Percentiles rank a stretch among this genome's conserved stretches.
phyloP scores from a whole-genome alignment of 1,140 invertebrate species.

The Amyelois transitella region DNA sequence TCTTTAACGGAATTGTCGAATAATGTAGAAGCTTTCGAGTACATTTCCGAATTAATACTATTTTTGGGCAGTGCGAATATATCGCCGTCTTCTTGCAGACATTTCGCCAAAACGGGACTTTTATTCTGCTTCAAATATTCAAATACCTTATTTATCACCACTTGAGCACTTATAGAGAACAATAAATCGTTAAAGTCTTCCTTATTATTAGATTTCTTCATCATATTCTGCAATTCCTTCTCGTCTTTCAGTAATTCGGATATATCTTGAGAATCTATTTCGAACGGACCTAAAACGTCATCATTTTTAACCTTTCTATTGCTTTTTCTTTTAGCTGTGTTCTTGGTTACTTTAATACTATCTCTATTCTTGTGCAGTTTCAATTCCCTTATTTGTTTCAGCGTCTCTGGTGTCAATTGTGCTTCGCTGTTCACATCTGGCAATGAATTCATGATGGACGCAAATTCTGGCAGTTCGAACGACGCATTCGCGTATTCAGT shows the following conservation, averaged over 20 bases:
- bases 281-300: conserved; percentile 39
- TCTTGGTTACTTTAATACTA: conserved; percentile 61
- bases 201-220: conserved; percentile 41
- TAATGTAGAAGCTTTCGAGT: conserved; percentile 42
- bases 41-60: conserved; percentile 45
- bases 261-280: conserved; percentile 52
- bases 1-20: conserved; percentile 63
- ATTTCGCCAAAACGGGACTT: conserved; percentile 44
- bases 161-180: conserved; percentile 56
- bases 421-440: conserved; percentile 56
- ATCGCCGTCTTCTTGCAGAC: conserved; percentile 43
- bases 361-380: conserved; percentile 55
- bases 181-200: conserved; percentile 54
- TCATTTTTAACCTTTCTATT: conserved; percentile 45
- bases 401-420: conserved; percentile 59
- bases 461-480: conserved; percentile 58
- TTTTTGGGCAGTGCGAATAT: conserved; percentile 32
- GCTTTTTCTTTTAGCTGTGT: conserved; percentile 57
- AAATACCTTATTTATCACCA: conserved; percentile 59
- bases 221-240: conserved; percentile 41
- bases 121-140: conserved; percentile 59
- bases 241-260: conserved; percentile 50
- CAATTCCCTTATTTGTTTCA: conserved; percentile 64
- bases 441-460: conserved; percentile 54
- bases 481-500: conserved; percentile 56